Evolutionary conservation across 2,888 invertebrate species (phyloP).

Genomic region (Drosophila kuntzei): DNA sequence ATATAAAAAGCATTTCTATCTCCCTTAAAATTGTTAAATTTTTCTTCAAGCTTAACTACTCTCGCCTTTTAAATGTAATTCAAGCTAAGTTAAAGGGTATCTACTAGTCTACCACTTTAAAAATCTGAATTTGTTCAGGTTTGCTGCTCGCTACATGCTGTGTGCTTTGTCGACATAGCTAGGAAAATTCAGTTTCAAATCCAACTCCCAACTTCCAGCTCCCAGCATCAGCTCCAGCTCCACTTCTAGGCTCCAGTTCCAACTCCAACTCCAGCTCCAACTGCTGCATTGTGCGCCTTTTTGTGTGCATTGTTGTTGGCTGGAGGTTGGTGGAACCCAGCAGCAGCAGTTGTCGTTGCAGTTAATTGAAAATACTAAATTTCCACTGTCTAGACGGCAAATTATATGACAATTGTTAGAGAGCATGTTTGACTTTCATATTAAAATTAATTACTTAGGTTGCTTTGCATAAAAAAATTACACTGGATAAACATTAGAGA

Average conservation of each 20-base stretch:
- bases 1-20: not conserved
- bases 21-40: too few species aligned
- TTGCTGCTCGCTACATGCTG: conserved; percentile 32
- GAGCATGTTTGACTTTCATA: conserved; percentile 79
- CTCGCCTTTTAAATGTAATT: not conserved
- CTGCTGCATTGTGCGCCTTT: conserved; percentile 71
- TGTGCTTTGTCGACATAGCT: conserved; percentile 64
- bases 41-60: not conserved
- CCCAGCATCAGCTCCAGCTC: conserved; percentile 15
- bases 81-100: not conserved
- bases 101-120: not conserved
- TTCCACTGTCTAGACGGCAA: conserved; percentile 85
- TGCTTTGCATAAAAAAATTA: conserved; percentile 66
- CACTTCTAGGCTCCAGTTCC: conserved; percentile 14
- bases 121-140: not conserved
- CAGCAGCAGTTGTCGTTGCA: conserved; percentile 71
- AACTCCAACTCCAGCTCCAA: conserved; percentile 16
- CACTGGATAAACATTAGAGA: conserved; percentile 45
- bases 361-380: conserved; percentile 85
- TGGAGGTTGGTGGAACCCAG: conserved; percentile 31
- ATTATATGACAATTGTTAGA: conserved; percentile 85
- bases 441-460: conserved; percentile 83
- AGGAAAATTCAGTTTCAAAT: conserved; percentile 41
- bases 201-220: conserved; percentile 4
- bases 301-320: conserved; percentile 68